Base-by-base conservation (phyloP, 2,888 invertebrate genomes). In the Dioctria rufipes region DNA sequence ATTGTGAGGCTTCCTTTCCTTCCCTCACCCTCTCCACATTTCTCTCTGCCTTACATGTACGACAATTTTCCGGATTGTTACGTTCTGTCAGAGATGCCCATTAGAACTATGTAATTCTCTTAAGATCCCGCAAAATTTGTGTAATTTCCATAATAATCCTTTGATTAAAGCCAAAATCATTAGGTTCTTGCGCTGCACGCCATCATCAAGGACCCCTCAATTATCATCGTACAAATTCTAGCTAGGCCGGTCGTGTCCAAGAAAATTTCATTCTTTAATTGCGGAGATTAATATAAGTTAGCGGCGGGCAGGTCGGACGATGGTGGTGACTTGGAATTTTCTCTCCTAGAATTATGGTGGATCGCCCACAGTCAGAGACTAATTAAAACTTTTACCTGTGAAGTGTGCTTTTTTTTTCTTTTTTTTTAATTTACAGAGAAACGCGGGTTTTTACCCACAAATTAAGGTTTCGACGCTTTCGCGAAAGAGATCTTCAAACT, bases 381-480 rank as follows among this genome's bases (percentile, higher is more conserved):
- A 54, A 54, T 54, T 54, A 54, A 54, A 54, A 54, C 54, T 54
- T 54, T 54, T 54, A 54, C 54, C 54, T 25, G 25, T 25, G 25
- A 25, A 25, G 25, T 25, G 25, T 0, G 25, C 2, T 25, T 25
- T 25, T 25, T 25, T 25, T 25, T 25, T 25, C 2, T 25, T 25
- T 25, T 25, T 25, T 25, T 25, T 25, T 25, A 25, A 2, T 54
- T 6, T 54, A 54, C 54, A 8, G 6, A 11, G 54, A 8, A 11
- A 8, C 54, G 4, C 6, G 11, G 54, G 54, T n/a, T 54, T 54
- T 4, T 54, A 54, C 54, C 11, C 54, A n/a, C 4, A 54, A 54
- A 54, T 54, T 54, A 54, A 54, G 11, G 54, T 54, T 54, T 54
- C 11, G 11, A 11, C 54, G n/a, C 54, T 11, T 54, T 25, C 25